These are phyloP conservation scores for Sylvia borin DNA, from an alignment of 2,797 vertebrate species.

Conservation along the genomic window DNA sequence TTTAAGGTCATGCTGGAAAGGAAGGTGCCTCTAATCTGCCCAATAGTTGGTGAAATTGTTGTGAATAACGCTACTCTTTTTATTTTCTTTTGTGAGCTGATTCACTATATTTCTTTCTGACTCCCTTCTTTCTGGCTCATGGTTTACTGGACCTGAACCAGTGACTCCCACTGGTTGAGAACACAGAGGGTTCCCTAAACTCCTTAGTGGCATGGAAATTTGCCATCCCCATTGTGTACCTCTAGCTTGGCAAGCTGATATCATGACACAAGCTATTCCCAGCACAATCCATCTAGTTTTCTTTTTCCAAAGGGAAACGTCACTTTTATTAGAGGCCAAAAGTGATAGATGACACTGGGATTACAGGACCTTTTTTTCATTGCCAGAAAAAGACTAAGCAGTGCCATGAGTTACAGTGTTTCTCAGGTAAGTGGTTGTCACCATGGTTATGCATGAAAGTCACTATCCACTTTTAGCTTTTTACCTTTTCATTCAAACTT, in stretches of 20 bases:
- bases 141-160: conserved; percentile 26
- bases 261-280: conserved; percentile 7
- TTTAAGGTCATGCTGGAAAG: neutral
- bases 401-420: conserved; percentile 25
- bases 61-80: neutral
- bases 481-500: conserved; percentile 7
- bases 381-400: neutral
- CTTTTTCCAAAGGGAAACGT: conserved; percentile 18
- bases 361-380: neutral
- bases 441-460: neutral
- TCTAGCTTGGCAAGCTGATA: conserved; percentile 18
- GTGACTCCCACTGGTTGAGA: neutral
- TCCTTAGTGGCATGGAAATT: neutral
- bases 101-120: neutral
- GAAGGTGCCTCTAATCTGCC: neutral
- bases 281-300: conserved; percentile 15
- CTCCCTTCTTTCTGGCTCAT: neutral
- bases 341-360: neutral
- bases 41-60: neutral
- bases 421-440: conserved; percentile 14
- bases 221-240: conserved; percentile 7
- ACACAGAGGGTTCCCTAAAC: conserved; percentile 26
- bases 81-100: neutral
- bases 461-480: neutral
- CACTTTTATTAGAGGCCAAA: conserved; percentile 45